Conservation (phyloP, 1,140 invertebrate species). For the Brachionus koreanus region DNA sequence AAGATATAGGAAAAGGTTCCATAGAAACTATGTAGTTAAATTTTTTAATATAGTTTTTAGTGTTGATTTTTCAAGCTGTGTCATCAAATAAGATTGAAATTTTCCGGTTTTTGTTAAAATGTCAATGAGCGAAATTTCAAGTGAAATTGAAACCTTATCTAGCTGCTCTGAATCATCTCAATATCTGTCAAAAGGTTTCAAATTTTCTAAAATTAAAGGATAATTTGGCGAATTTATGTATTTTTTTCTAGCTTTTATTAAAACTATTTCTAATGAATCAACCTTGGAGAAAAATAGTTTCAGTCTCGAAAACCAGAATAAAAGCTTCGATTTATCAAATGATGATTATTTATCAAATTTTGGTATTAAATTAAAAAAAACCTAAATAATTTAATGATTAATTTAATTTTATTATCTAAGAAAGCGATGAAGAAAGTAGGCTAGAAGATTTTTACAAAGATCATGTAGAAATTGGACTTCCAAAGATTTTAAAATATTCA, state of each 20-base stretch:
- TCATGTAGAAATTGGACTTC: not conserved
- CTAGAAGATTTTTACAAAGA: not conserved
- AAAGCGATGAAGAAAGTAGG: not conserved
- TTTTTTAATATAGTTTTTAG: not conserved
- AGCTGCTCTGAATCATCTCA: not conserved
- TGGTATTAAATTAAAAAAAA: not conserved
- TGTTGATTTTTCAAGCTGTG: not conserved
- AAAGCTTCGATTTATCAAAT: not conserved
- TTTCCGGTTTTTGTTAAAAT: not conserved
- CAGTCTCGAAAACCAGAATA: not conserved
- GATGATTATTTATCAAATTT: not conserved
- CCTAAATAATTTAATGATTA: not conserved
- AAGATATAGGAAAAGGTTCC: not conserved
- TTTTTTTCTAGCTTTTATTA: not conserved
- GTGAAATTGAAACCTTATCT: not conserved
- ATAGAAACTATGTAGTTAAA: not conserved
- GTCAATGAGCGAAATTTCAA: constrained; percentile 1
- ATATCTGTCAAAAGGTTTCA: not conserved
- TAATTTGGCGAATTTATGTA: not conserved
- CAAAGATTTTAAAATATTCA: not conserved
- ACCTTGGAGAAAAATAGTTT: not conserved
- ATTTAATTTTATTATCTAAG: not conserved
- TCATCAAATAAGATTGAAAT: not conserved
- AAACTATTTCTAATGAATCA: not conserved
- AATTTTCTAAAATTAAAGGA: not conserved